Evolutionary conservation across 2,888 invertebrate species (phyloP).

Genomic region (Lutraria lutraria): DNA sequence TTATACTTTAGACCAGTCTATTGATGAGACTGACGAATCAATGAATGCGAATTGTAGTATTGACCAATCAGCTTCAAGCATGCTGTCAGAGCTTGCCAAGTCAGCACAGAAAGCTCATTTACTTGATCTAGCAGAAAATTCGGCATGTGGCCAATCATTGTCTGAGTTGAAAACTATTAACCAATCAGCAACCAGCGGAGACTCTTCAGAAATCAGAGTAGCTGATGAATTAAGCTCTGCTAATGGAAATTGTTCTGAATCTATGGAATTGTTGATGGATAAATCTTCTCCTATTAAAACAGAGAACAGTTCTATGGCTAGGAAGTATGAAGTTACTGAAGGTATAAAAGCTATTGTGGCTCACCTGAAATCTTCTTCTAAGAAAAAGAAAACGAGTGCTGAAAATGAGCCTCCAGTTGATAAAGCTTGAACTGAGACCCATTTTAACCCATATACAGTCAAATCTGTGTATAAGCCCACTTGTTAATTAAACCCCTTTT

Average conservation of each 20-base stretch:
- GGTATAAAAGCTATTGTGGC: slow-evolving; percentile 69
- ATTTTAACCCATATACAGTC: background rate
- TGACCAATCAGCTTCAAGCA: slow-evolving; percentile 68
- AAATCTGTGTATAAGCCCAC: too few species aligned
- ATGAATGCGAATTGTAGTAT: slow-evolving; percentile 49
- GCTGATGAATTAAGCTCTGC: background rate
- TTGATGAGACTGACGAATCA: slow-evolving; percentile 50
- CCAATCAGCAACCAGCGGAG: slow-evolving; percentile 29
- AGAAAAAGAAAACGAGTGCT: slow-evolving; percentile 47
- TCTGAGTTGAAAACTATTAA: slow-evolving; percentile 7
- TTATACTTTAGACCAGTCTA: slow-evolving; percentile 66
- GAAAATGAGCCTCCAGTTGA: background rate
- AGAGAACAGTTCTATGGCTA: slow-evolving; percentile 42
- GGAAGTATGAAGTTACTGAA: slow-evolving; percentile 55
- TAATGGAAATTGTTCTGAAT: background rate
- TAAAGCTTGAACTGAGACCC: background rate
- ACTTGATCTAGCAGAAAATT: slow-evolving; percentile 11
- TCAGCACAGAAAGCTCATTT: slow-evolving; percentile 52
- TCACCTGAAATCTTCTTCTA: slow-evolving; percentile 62
- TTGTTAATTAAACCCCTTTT: too few species aligned
- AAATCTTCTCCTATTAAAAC: background rate
- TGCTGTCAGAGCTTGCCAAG: slow-evolving; percentile 66
- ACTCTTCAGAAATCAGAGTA: slow-evolving; percentile 1
- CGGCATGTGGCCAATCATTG: background rate
- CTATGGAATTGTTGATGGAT: background rate